Evolutionary conservation across 92 coral and sea anemone genomes (phyloP).

Genomic region (Isaurus tuberculatus): DNA sequence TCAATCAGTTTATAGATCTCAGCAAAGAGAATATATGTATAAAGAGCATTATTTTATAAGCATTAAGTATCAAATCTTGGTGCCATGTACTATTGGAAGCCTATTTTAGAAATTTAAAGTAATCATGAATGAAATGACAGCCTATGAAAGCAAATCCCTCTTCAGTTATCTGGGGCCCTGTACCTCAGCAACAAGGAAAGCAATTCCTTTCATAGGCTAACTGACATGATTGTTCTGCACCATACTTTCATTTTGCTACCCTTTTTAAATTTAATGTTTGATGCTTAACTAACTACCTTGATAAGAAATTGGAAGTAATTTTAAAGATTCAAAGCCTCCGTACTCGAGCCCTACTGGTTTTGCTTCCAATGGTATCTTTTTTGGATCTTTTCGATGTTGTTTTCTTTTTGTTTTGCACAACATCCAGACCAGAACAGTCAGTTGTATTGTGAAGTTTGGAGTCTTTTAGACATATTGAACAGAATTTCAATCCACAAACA

Average conservation of each 20-base stretch:
- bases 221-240: background rate
- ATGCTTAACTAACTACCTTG: background rate
- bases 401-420: slow-evolving; percentile 12
- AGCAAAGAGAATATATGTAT: too few species aligned
- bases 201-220: background rate
- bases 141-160: background rate
- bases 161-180: background rate
- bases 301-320: background rate
- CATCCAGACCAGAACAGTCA: slow-evolving; percentile 31
- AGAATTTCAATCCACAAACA: slow-evolving; percentile 30
- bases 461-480: slow-evolving; percentile 40
- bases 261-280: background rate
- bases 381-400: slow-evolving; percentile 7
- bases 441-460: slow-evolving; percentile 29
- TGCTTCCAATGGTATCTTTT: slow-evolving; percentile 27
- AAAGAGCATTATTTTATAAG: too few species aligned
- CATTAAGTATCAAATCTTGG: background rate
- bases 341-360: slow-evolving; percentile 37
- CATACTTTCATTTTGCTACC: background rate
- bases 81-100: background rate
- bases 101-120: background rate
- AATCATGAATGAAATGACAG: background rate
- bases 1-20: too few species aligned
- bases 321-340: slow-evolving; percentile 9
- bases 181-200: background rate